phyloP scores from a whole-genome alignment of 2,113 vertebrate genomes.

The Xiphophorus couchianus region DNA sequence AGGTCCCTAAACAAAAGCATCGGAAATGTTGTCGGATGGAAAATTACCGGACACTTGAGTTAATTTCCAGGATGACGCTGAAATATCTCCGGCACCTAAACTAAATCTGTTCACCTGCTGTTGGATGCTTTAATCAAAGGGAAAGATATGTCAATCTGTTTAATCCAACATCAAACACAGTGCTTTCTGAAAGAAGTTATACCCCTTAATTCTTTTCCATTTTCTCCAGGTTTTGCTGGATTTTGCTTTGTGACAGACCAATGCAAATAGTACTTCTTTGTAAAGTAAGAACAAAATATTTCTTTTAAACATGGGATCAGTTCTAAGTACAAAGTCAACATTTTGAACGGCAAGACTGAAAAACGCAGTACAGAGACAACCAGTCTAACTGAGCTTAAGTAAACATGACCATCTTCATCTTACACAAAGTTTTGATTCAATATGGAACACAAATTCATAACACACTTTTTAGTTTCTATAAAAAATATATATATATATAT shows the following conservation, averaged over 20 bases:
- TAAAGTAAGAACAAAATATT: background rate
- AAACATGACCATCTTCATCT: too few relatives aligned
- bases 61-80: constrained; percentile 28
- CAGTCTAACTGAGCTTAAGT: too few relatives aligned
- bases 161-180: background rate
- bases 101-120: background rate
- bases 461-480: too few relatives aligned
- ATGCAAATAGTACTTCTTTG: background rate
- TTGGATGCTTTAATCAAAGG: background rate
- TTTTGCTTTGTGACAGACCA: background rate
- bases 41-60: constrained; percentile 28
- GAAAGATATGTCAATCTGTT: background rate
- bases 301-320: too few relatives aligned
- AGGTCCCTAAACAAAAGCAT: constrained; percentile 8
- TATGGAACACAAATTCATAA: too few relatives aligned
- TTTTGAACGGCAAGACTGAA: too few relatives aligned
- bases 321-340: too few relatives aligned
- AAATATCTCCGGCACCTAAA: background rate
- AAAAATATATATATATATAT: too few relatives aligned
- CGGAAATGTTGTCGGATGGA: constrained; percentile 12
- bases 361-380: too few relatives aligned
- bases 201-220: background rate
- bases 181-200: too few relatives aligned
- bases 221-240: background rate
- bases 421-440: too few relatives aligned